Conservation (phyloP, 2,113 vertebrate genomes). For the Anoplopoma fimbria region DNA sequence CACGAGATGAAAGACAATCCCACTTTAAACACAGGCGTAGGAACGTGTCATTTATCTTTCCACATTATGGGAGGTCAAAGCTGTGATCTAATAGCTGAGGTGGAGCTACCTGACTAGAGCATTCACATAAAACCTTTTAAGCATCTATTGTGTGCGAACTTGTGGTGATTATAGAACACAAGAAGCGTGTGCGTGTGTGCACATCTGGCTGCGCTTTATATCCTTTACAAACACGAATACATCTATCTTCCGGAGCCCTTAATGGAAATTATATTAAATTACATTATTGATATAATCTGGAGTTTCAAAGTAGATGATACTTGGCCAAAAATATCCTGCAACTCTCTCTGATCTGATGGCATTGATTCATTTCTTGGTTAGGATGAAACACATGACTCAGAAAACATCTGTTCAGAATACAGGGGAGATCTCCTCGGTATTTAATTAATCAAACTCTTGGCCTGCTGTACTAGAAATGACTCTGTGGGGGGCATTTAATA, state of each 20-base stretch:
- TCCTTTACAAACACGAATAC: conserved; percentile 34
- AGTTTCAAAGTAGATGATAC: conserved; percentile 20
- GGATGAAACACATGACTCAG: conserved; percentile 50
- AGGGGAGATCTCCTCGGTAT: conserved; percentile 42
- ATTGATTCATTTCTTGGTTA: conserved; percentile 46
- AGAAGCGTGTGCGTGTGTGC: conserved; percentile 37
- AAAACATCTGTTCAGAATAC: conserved; percentile 68
- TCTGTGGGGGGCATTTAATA: conserved; percentile 47
- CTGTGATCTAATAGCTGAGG: conserved; percentile 69
- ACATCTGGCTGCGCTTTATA: conserved; percentile 57
- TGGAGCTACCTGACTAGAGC: conserved; percentile 59
- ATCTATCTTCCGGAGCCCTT: conserved; percentile 27
- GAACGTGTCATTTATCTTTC: conserved; percentile 79
- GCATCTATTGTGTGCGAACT: background rate
- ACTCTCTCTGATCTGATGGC: conserved; percentile 48
- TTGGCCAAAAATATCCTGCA: conserved; percentile 22
- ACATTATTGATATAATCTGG: conserved; percentile 3
- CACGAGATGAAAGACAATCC: conserved; percentile 80
- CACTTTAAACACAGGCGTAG: conserved; percentile 73
- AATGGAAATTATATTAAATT: conserved; percentile 5
- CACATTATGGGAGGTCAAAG: conserved; percentile 64
- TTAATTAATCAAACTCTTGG: conserved; percentile 65
- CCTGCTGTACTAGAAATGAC: conserved; percentile 32
- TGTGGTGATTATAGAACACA: conserved; percentile 52
- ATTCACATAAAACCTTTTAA: conserved; percentile 61